Base-by-base conservation (phyloP, 2,888 invertebrate species). In the Lamproptera curius region DNA sequence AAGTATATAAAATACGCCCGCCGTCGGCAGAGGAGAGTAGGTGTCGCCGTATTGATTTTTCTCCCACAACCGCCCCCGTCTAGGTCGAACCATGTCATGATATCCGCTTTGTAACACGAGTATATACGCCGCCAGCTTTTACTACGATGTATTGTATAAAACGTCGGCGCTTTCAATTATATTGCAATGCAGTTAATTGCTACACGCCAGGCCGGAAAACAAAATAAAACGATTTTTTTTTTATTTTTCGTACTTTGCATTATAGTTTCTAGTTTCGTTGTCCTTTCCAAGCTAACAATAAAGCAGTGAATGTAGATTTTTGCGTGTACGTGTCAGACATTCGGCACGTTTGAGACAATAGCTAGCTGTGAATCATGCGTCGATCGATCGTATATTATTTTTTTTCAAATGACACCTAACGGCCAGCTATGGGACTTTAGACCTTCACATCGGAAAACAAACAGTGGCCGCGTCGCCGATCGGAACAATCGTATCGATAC, bases 301-400 rank as follows among this genome's bases (percentile, higher is more conserved):
- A 40, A 42, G 41, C 46, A 49, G 23, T 49, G 44, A 49, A 47
- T 51, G 51, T 56, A 38, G 45, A 54, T 49, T 58, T 31, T 56
- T 53, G 26, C 54, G 56, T 23, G 28, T 42, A 33, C 37, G 54
- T 56, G 54, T 46, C 50, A 40, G 40, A 54, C 50, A 50, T 53
- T 52, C 43, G 56, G 56, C 58, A 62, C 59, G 65, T 64, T 62
- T 59, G 59, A 67, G 69, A 76, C 74, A 75, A 75, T 76, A 67
- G 74, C 63, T 63, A 57, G 60, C 56, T 33, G 55, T 76, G 76
- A 76, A 66, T 75, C 75, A 76, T 68, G 54, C 60, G 50, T 57
- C 52, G 58, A 68, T 63, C 63, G 67, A 65, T 67, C 61, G 61
- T 52, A n/a, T n/a, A n/a, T 17, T 28, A n/a, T 36, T 35, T 38